Evolutionary conservation across 2,888 invertebrate species (phyloP), one percentile per base, ranked within the genome.

Genomic region (Calliphora vomitoria): DNA sequence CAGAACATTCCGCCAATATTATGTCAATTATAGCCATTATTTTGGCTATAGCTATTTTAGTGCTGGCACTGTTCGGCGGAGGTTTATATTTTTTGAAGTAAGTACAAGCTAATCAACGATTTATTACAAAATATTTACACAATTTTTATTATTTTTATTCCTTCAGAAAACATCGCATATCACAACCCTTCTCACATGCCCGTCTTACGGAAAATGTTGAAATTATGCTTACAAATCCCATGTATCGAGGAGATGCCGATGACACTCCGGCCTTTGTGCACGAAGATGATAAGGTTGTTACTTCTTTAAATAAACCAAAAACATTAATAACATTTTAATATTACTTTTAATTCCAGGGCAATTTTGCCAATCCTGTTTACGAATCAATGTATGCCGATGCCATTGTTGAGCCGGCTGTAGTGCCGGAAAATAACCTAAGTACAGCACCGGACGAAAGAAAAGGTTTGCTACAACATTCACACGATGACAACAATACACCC

Each of bases 351-450:
- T 92, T 92, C 13, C 90, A 95, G 94, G 96, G 96, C 41, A 97
- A 97, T 94, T 97, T 97, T 94, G 96, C 96, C 25, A 97, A 97
- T 94, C 97, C 97, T 0, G 97, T 97, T 66, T 98, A 98, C 94
- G 97, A 97, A 91, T 97, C 96, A 72, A 96, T 97, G 95, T 97
- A 97, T 93, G 95, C 95, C 20, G 93, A 93, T 79, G 94, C 92
- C 50, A 92, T 93, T 78, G 92, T 91, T 74, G 90, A 91, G 50
- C 90, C 85, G 50, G 90, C 91, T 3, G 90, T 91, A 41, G 91
- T 91, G 75, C 90, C 91, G 5, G 93, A 93, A 86, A 92, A 90
- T 78, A 91, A 92, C 44, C 89, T 90, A 41, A 92, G 92, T 86
- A 93, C 91, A 53, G 94, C 92, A 20, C 93, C 93, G 18, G 95